Base-by-base conservation (phyloP, 2,113 vertebrate genomes). In the Alectura lathami region DNA sequence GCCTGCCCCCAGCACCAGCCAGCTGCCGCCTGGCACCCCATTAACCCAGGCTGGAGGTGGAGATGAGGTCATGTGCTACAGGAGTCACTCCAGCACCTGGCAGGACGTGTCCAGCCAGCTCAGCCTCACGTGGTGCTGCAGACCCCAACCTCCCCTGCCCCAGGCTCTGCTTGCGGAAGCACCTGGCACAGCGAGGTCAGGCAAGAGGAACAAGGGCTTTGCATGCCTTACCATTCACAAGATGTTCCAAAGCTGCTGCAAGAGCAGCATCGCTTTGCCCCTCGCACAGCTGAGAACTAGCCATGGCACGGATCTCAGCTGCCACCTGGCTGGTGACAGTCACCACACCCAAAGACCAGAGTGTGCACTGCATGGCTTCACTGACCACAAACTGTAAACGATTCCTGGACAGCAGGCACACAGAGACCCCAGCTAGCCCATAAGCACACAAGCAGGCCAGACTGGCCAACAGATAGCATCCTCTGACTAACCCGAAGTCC, bases 311-410 rank as follows among this genome's bases (percentile, higher is more conserved):
- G 56, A 74, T 17, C 59, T 83, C 70, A 18, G 48, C 54, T 5
- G 2, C 53, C 57, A 48, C 7, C 62, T 34, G 45, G 45, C 59
- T 50, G 38, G 23, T 36, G 40, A 70, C 42, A 22, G 62, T 24
- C 36, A 79, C 23, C 34, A 34, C 60, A 13, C 79, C 36, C 42
- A 23, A 53, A 47, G 42, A 43, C 16, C 85, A 57, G 36, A 9
- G 30, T 1, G 34, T 30, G 76, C 36, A 8, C 1, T 8, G 38
- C 21, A 68, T 7, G 4, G 36, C 32, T 68, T 59, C 56, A 21
- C 1, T 48, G 47, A 57, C 13, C 51, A 8, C 12, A 13, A 87
- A 50, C 27, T 1, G 0, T 2, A 21, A 29, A 27, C 75, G 43
- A 45, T 5, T 40, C 56, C 89, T 82, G 43, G 43, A 57, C 70